These are phyloP conservation scores for Brachycybe producta DNA, from an alignment of 2,888 invertebrate genomes.

Conservation along the genomic window DNA sequence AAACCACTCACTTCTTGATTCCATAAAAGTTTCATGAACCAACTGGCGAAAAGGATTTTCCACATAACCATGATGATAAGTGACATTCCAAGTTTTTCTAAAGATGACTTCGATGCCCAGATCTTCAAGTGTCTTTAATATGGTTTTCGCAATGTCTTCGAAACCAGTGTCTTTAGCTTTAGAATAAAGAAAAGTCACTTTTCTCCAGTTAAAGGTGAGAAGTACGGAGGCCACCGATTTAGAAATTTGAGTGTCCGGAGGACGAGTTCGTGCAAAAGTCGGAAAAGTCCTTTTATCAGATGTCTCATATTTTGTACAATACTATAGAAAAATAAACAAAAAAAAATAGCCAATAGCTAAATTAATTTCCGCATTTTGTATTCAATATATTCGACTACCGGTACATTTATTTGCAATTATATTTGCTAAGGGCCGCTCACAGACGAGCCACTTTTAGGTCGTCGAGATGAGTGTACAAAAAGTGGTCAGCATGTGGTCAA, in stretches of 20 bases:
- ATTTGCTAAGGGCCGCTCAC: too few species aligned
- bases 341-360: conserved; percentile 12
- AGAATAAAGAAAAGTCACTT: conserved; percentile 73
- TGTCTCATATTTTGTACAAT: conserved; percentile 76
- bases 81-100: conserved; percentile 49
- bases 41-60: conserved; percentile 73
- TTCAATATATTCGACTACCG: too few species aligned
- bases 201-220: conserved; percentile 72
- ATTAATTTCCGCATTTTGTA: neutral
- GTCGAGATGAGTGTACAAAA: too few species aligned
- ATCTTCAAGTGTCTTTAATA: conserved; percentile 53
- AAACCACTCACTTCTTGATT: conserved; percentile 70
- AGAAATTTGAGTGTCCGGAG: conserved; percentile 86
- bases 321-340: conserved; percentile 46
- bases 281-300: conserved; percentile 77
- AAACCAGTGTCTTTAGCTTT: conserved; percentile 62
- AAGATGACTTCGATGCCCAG: conserved; percentile 58
- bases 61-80: conserved; percentile 68
- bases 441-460: too few species aligned
- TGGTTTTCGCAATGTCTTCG: conserved; percentile 58
- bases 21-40: conserved; percentile 64
- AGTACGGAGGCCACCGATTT: conserved; percentile 79
- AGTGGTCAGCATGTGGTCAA: too few species aligned
- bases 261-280: conserved; percentile 81
- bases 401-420: too few species aligned